Evolutionary conservation across 30 jellyfish, hydroid and myxozoan species (phyloP), one percentile per base, ranked within the genome.

Genomic region (Catostylus mosaicus): DNA sequence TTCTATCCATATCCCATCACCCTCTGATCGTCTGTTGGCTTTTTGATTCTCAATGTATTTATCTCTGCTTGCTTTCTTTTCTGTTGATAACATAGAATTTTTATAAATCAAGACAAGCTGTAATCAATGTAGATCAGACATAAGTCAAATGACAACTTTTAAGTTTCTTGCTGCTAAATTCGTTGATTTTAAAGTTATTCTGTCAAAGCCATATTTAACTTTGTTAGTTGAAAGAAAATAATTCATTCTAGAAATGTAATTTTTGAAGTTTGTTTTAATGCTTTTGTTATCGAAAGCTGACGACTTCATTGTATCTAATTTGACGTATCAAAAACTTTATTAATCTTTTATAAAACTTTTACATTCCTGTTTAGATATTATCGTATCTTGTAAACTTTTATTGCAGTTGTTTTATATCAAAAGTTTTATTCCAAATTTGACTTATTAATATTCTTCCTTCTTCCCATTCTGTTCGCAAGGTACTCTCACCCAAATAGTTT

Each of bases 281-380:
- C 71, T 59, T 59, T 59, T 37, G 71, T 59, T 59, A 6, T 59
- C 24, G 71, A 59, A 59, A 23, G 71, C 24, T 22, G 16, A 43
- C 56, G 12, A 43, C 56, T 43, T 43, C 56, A 43, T 8, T 43
- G 56, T 43, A 43, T 6, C 56, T 8, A 2, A 7, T 59, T 59
- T 52, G 24, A 7, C 22, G 3, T 40, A 5, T 40, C 7, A 40
- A 40, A 40, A 14, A 7, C 54, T 5, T 40, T 40, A 14, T 40
- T 40, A 40, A 40, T 5, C 54, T 40, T 5, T 40, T 40, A 5
- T 5, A 7, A 40, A 5, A 40, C 14, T 40, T 40, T 40, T 40
- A 40, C 54, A 40, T 40, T 40, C 14, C 12, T 40, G 14, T 40
- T 40, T 14, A 40, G 54, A 7, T 40, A 40, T 40, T 40, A 14